These are phyloP conservation scores for Gobio occitaniae DNA, from an alignment of 2,797 vertebrate species.

Conservation along the genomic window DNA sequence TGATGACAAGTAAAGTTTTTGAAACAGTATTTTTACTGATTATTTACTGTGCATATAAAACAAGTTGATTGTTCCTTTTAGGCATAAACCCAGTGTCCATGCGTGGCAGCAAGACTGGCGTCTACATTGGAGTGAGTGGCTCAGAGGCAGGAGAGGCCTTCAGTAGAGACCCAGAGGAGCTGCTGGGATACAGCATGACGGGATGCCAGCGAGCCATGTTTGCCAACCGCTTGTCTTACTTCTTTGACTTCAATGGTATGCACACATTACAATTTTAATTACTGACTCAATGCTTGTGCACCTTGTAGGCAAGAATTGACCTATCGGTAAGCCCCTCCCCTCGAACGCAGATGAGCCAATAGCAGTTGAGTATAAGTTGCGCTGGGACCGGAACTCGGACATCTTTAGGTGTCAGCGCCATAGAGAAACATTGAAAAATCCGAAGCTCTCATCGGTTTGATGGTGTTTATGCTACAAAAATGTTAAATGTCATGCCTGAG, in stretches of 20 bases:
- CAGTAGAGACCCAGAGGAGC: slow-evolving; percentile 91
- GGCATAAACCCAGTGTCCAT: slow-evolving; percentile 87
- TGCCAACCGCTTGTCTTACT: slow-evolving; percentile 96
- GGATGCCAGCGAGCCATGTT: slow-evolving; percentile 98
- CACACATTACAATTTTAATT: neutral
- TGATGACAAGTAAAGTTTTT: neutral
- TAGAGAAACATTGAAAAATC: too few species aligned
- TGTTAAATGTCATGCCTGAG: too few species aligned
- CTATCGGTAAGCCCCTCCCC: too few species aligned
- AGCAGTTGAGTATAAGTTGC: too few species aligned
- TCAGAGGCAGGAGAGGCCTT: slow-evolving; percentile 92
- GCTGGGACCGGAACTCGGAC: too few species aligned
- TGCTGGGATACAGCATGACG: slow-evolving; percentile 97
- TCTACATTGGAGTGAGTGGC: slow-evolving; percentile 93
- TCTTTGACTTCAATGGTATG: slow-evolving; percentile 90
- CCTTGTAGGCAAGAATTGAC: neutral
- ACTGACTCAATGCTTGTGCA: neutral
- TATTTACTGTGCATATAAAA: neutral
- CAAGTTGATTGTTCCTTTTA: slow-evolving; percentile 60
- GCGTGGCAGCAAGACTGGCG: slow-evolving; percentile 89
- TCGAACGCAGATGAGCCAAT: too few species aligned
- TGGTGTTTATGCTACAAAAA: too few species aligned
- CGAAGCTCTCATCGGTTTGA: too few species aligned
- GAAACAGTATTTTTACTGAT: neutral
- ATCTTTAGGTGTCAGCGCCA: too few species aligned